Evolutionary conservation across 1,140 invertebrate genomes (phyloP), one percentile per base, ranked within the genome.

Genomic region (Patella vulgata): DNA sequence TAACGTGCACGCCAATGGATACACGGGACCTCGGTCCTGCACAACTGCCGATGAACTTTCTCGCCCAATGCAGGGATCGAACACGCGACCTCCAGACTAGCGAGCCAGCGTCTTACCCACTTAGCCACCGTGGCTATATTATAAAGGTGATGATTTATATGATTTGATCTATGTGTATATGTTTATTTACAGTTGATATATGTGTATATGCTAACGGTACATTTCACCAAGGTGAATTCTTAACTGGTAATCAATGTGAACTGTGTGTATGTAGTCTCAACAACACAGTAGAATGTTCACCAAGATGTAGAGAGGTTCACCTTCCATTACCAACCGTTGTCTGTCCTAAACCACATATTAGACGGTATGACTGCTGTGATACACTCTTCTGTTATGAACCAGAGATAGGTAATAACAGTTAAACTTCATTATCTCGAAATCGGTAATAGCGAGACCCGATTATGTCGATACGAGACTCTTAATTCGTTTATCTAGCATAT

Each of bases 261-360:
- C 46, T 68, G 46, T 68, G 66, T 42, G 43, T 59, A 39, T 68
- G 66, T 40, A 39, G 17, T 36, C 31, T 8, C 9, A 61, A 31
- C 17, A 28, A 33, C 30, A 46, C 25, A 30, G 52, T 64, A 21
- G 50, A 60, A 19, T 63, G 60, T 27, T 48, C 60, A 19, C 30
- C 40, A 31, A 36, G n/a, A 9, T 68, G 66, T 31, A 50, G 44
- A 0, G 33, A 36, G 14, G 33, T 8, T 8, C 44, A 50, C 11
- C 27, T 57, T 3, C n/a, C 52, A 17, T 44, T 56, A n/a, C 56
- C 61, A 5, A 63, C 28, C 40, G 44, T 54, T 30, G 30, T 63
- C n/a, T 68, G 66, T 36, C 66, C 57, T 0, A 39, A 56, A 28
- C 66, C 66, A 21, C 60, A 68, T 46, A 52, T 63, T 21, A 43